Evolutionary conservation across 2,888 invertebrate species (phyloP).

Genomic region (Hyposoter didymator): DNA sequence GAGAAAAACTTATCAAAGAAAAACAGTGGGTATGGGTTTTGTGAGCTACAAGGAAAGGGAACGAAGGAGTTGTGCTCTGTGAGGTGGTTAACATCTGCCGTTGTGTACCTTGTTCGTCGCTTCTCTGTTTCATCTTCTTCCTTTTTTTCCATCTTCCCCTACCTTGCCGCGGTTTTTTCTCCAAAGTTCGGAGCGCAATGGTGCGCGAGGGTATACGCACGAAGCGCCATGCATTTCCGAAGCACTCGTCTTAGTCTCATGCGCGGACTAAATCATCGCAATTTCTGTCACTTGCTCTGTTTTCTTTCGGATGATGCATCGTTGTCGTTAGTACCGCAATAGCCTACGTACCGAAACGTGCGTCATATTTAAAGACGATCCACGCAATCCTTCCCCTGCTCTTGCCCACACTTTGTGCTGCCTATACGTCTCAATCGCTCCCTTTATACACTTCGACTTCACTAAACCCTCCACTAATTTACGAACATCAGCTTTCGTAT

Average conservation of each 20-base stretch:
- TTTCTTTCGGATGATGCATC: constrained; percentile 76
- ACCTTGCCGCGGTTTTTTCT: background rate
- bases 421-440: constrained; percentile 57
- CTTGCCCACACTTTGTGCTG: constrained; percentile 40
- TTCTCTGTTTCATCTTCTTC: constrained; percentile 35
- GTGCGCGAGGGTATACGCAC: background rate
- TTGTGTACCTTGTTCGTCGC: constrained; percentile 48
- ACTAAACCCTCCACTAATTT: constrained; percentile 45
- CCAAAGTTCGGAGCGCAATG: background rate
- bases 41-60: constrained; percentile 23
- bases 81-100: constrained; percentile 63
- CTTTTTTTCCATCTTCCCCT: background rate
- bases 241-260: constrained; percentile 23
- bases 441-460: constrained; percentile 19
- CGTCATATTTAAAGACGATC: constrained; percentile 69
- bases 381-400: constrained; percentile 18
- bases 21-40: constrained; percentile 49
- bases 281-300: constrained; percentile 77
- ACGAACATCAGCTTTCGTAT: constrained; percentile 45
- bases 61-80: constrained; percentile 42
- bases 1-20: constrained; percentile 46
- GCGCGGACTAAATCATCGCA: constrained; percentile 73
- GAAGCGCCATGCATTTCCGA: constrained; percentile 9
- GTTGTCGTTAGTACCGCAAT: constrained; percentile 75
- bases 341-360: constrained; percentile 64